Conservation (phyloP, 2,113 vertebrate genomes). For the Glaucidium brasilianum region DNA sequence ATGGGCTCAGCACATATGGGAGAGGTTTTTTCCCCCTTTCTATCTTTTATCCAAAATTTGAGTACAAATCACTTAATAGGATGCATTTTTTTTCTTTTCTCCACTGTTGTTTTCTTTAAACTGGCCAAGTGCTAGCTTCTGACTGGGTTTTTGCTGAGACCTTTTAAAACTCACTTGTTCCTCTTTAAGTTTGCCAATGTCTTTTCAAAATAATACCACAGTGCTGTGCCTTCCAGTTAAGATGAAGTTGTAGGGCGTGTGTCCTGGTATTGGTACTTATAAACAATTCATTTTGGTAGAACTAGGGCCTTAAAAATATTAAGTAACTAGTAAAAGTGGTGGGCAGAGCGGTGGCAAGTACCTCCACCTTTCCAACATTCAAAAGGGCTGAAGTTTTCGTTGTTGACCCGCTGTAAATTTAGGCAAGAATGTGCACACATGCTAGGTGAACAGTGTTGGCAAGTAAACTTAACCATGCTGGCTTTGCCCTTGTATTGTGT, state of each 20-base stretch:
- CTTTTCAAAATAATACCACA: neutral
- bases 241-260: neutral
- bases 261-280: neutral
- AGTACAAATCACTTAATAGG: neutral
- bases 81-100: neutral
- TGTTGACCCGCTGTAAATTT: neutral
- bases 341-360: neutral
- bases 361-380: neutral
- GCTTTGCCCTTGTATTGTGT: neutral
- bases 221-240: neutral
- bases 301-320: neutral
- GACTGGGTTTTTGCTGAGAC: neutral
- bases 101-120: neutral
- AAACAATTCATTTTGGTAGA: neutral
- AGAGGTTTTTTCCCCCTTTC: neutral
- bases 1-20: neutral
- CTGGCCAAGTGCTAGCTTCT: neutral
- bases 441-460: neutral
- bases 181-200: neutral
- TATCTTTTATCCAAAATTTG: neutral
- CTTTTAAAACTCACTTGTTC: neutral
- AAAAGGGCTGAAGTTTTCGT: neutral
- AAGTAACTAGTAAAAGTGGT: neutral
- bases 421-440: neutral
- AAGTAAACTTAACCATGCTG: neutral